A percentile compares a stretch with the other conserved stretches of the same genome.
phyloP scores from a whole-genome alignment of 2,888 invertebrate genomes.

The Galerucella calmariensis region DNA sequence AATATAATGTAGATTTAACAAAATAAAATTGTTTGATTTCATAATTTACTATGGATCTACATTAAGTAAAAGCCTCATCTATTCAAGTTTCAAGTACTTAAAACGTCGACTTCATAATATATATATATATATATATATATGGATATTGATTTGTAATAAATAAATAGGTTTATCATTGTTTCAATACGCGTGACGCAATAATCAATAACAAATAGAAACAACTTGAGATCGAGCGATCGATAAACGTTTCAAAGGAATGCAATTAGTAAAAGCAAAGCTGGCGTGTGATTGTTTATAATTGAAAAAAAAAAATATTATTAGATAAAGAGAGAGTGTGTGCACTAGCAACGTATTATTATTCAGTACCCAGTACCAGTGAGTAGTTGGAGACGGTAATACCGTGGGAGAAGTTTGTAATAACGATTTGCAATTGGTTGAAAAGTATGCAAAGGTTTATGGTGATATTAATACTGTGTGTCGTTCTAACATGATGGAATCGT shows the following conservation, averaged over 20 bases:
- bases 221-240: constrained; percentile 2
- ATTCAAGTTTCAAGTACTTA: too few relatives aligned
- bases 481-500: constrained; percentile 7
- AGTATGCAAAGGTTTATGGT: constrained; percentile 20
- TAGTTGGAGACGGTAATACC: constrained; percentile 4
- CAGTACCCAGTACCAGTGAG: background rate
- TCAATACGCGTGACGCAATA: background rate
- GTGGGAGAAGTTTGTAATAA: constrained; percentile 21
- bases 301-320: background rate
- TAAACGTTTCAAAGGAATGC: constrained; percentile 3
- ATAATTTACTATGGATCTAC: too few relatives aligned
- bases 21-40: too few relatives aligned
- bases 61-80: too few relatives aligned
- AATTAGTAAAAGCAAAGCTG: constrained; percentile 5
- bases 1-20: too few relatives aligned
- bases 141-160: background rate
- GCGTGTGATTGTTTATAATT: constrained; percentile 21
- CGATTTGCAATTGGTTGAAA: constrained; percentile 31
- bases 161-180: background rate
- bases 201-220: constrained; percentile 7
- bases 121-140: too few relatives aligned
- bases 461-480: constrained; percentile 14
- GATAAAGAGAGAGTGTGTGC: background rate
- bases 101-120: too few relatives aligned
- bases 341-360: background rate